phyloP scores from a whole-genome alignment of 1,140 invertebrate genomes.

The Dendrolimus kikuchii region DNA sequence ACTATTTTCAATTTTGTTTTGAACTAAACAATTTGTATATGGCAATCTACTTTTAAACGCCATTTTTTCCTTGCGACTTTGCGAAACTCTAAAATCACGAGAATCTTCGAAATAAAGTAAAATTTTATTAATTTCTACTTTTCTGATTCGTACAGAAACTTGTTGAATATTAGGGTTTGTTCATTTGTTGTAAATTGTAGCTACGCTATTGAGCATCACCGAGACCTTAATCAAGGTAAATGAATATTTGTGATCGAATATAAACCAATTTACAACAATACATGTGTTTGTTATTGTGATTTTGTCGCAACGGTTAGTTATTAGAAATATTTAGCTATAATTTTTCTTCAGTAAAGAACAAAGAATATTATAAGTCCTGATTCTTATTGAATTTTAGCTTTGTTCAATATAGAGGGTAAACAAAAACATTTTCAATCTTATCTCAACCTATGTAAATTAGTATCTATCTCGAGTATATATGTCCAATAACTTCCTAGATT shows the following conservation, averaged over 20 bases:
- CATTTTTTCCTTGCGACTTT: constrained; percentile 23
- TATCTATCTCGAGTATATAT: not conserved
- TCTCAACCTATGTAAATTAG: not conserved
- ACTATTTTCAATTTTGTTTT: no score
- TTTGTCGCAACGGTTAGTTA: not conserved
- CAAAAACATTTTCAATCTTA: constrained; percentile 5
- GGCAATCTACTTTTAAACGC: constrained; percentile 23
- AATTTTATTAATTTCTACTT: no score
- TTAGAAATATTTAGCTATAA: not conserved
- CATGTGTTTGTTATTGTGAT: constrained; percentile 3
- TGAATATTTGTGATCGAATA: not conserved
- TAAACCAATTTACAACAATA: not conserved
- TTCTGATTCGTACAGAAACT: no score
- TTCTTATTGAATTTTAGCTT: not conserved
- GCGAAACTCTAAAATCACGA: constrained; percentile 14
- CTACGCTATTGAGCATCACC: no score
- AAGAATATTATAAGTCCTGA: no score
- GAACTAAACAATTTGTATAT: not conserved
- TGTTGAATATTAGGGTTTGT: no score
- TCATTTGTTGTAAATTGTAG: no score
- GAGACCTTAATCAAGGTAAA: not conserved
- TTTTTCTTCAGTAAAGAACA: no score
- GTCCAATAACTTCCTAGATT: not conserved
- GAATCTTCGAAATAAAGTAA: constrained; percentile 5
- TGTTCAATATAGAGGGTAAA: constrained; percentile 18